Evolutionary conservation across 2,113 vertebrate genomes (phyloP).

Genomic region (Chaetodon auriga): DNA sequence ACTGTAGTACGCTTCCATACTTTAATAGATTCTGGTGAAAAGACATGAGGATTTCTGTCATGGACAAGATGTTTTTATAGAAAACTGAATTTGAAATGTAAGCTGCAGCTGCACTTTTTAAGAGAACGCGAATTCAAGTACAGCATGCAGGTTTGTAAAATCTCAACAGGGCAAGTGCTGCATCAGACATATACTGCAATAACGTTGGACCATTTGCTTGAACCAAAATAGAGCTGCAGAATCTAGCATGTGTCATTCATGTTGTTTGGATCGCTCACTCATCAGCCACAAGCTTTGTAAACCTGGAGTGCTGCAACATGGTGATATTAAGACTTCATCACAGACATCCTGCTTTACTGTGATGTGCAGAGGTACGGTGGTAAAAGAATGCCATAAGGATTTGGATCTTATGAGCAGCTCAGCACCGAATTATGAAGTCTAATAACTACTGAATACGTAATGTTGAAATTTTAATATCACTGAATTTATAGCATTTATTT

Average conservation of each 20-base stretch:
- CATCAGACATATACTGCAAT: slow-evolving; percentile 15
- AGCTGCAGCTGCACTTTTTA: slow-evolving; percentile 56
- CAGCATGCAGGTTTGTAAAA: slow-evolving; percentile 45
- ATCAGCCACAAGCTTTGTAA: slow-evolving; percentile 50
- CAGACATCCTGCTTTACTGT: slow-evolving; percentile 9
- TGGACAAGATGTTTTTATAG: slow-evolving; percentile 59
- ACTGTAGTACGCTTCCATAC: slow-evolving; percentile 3
- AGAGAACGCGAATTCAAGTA: slow-evolving; percentile 27
- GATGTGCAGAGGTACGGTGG: not conserved
- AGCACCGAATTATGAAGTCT: not conserved
- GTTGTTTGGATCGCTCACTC: slow-evolving; percentile 37
- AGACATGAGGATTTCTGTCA: slow-evolving; percentile 38
- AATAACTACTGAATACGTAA: not conserved
- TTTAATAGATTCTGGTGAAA: slow-evolving; percentile 26
- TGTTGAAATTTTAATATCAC: not conserved
- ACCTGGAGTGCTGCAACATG: slow-evolving; percentile 44
- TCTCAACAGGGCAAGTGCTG: slow-evolving; percentile 37
- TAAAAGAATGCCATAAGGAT: not conserved
- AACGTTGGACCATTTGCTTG: slow-evolving; percentile 57
- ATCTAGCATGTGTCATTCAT: slow-evolving; percentile 66
- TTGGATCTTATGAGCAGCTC: not conserved
- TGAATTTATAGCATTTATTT: not conserved
- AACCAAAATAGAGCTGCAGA: slow-evolving; percentile 70
- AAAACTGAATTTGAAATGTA: slow-evolving; percentile 50
- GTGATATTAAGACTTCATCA: slow-evolving; percentile 22